A percentile compares a stretch with the other conserved stretches of the same genome.
Evolutionary conservation across 1,140 invertebrate genomes (phyloP).

Genomic region (Leptinotarsa texana): DNA sequence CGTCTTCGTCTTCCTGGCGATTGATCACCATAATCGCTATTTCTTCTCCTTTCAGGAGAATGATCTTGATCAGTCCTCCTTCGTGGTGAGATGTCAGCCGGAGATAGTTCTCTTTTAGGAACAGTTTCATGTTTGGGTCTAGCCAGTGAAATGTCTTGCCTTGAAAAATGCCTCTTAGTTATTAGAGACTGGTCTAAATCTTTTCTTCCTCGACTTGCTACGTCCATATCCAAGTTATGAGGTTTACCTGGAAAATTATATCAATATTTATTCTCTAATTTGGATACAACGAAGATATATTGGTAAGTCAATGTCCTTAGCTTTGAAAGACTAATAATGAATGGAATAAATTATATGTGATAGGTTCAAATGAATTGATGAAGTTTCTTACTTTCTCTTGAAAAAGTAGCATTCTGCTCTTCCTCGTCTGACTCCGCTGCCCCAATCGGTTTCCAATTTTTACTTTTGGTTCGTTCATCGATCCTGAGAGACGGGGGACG

Average conservation of each 20-base stretch:
- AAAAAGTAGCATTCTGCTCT: not conserved
- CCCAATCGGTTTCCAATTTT: conserved; percentile 74
- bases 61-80: conserved; percentile 47
- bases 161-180: no score
- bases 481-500: conserved; percentile 70
- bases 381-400: not conserved
- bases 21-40: not conserved
- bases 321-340: no score
- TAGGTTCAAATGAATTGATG: not conserved
- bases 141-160: not conserved
- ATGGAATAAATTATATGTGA: not conserved
- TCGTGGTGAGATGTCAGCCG: conserved; percentile 19
- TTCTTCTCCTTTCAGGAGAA: conserved; percentile 53
- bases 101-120: conserved; percentile 19
- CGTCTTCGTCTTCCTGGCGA: no score
- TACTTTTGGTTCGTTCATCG: conserved; percentile 65
- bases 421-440: conserved; percentile 10
- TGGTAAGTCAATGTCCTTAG: no score
- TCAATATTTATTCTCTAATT: no score
- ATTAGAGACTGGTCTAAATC: no score
- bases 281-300: no score
- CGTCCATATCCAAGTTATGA: no score
- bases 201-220: no score
- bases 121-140: not conserved
- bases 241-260: no score